Evolutionary conservation across 1,140 invertebrate species (phyloP).

Genomic region (Agrypnia vestita): DNA sequence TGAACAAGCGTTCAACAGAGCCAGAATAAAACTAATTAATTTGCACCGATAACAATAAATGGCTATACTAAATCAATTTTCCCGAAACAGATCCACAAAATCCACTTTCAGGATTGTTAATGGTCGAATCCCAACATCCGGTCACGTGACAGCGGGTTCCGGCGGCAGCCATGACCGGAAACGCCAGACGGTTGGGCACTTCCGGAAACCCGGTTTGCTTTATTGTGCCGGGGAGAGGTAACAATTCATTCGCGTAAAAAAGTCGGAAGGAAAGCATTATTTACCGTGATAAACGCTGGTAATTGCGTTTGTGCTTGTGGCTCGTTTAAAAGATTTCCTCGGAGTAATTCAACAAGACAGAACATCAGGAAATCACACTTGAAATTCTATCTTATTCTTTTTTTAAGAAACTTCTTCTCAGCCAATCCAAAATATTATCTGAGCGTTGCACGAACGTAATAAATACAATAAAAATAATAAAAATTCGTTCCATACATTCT

Average conservation of each 20-base stretch:
- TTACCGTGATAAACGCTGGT: conserved; percentile 31
- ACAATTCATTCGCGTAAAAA: conserved; percentile 44
- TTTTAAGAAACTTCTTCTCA: no score
- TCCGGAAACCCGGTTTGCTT: conserved; percentile 40
- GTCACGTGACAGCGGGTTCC: conserved; percentile 40
- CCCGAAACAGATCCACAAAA: conserved; percentile 17
- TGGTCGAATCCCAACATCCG: conserved; percentile 32
- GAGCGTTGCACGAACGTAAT: no score
- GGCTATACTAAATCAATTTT: conserved; percentile 28
- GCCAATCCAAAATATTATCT: no score
- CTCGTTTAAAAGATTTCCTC: conserved; percentile 8
- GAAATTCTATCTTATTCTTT: no score
- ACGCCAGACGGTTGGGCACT: conserved; percentile 41
- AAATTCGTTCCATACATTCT: no score
- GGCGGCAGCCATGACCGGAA: conserved; percentile 6
- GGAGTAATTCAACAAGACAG: background rate
- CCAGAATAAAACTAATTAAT: background rate
- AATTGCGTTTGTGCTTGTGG: conserved; percentile 35
- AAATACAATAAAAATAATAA: no score
- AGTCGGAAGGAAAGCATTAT: conserved; percentile 42
- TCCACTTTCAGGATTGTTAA: conserved; percentile 44
- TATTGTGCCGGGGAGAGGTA: conserved; percentile 32
- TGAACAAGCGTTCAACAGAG: no score
- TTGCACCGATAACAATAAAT: conserved; percentile 1
- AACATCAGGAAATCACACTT: background rate